Evolutionary conservation across 2,888 invertebrate genomes (phyloP), one percentile per base, ranked within the genome.

Genomic region (Agonum fuliginosum): DNA sequence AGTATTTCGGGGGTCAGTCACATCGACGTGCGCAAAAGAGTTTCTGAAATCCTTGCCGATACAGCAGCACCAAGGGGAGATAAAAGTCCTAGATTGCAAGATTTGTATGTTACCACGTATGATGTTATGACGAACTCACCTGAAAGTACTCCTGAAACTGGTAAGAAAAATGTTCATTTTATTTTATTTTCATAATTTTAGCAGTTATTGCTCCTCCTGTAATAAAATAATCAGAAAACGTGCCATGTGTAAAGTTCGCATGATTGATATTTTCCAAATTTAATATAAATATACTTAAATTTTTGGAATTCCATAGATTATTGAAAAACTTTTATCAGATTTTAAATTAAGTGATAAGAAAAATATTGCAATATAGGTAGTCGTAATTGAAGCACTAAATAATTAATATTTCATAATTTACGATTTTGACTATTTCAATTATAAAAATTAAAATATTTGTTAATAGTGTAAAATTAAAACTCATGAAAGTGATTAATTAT

Each of bases 81-180:
- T 78, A 85, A 84, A 74, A 86, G 85, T 80, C 84, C 85, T 0
- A 81, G 85, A 62, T 72, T 86, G 69, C 86, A 86, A 80, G 86
- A 87, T 83, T 80, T 86, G 14, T 86, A 86, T 78, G 81, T 84
- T 1, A 87, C 86, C 27, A 84, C 87, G 1, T 86, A 86, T 79
- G 86, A 87, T 82, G 82, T 86, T 65, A 80, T 81, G 43, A 82
- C 83, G 10, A 82, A 84, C 80, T 80, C 81, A 30, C 80, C 81
- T 4, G 81, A 80, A 37, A 70, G 80, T 79, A 84, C 85, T 22
- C 84, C 86, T 24, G 85, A 85, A 81, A 81, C 81, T 80, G 84
- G 86, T 86, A 80, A 48, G 58, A 19, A 20, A n/a, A 4, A 12
- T 2, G 12, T 73, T 30, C 27, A 70, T 30, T 69, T 27, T 74